A percentile compares a stretch with the other conserved stretches of the same genome.
These are phyloP conservation scores for Orestias chungarensis DNA, from an alignment of 2,797 vertebrate species.

Conservation along the genomic window DNA sequence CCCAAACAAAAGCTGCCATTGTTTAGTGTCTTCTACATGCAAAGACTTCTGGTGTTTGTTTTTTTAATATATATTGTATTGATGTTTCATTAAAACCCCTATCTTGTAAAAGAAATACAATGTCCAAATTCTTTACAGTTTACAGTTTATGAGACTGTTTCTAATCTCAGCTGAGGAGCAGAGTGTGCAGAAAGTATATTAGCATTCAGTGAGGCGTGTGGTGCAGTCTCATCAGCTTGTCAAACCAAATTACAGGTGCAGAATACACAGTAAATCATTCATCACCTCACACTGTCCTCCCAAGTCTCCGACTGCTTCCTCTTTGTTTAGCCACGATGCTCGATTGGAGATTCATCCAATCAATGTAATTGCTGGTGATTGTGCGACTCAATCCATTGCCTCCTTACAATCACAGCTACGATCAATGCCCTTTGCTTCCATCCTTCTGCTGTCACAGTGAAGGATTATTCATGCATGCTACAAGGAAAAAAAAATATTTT, in stretches of 20 bases:
- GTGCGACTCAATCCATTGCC: slow-evolving; percentile 65
- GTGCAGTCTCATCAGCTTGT: slow-evolving; percentile 66
- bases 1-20: slow-evolving; percentile 27
- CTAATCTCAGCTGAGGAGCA: slow-evolving; percentile 12
- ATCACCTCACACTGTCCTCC: slow-evolving; percentile 63
- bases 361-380: slow-evolving; percentile 79
- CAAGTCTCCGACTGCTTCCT: slow-evolving; percentile 64
- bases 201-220: slow-evolving; percentile 46
- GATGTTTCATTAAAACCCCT: slow-evolving; percentile 38
- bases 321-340: slow-evolving; percentile 64
- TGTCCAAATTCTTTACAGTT: slow-evolving; percentile 3
- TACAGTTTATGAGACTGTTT: slow-evolving; percentile 2
- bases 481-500: slow-evolving; percentile 41
- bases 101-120: not conserved
- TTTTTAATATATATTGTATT: slow-evolving; percentile 20
- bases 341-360: slow-evolving; percentile 72
- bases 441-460: slow-evolving; percentile 44
- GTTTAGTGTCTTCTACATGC: not conserved
- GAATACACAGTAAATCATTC: slow-evolving; percentile 63
- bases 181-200: slow-evolving; percentile 28
- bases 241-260: slow-evolving; percentile 73
- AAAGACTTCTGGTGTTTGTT: slow-evolving; percentile 7
- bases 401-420: slow-evolving; percentile 55
- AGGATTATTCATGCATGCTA: slow-evolving; percentile 39
- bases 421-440: slow-evolving; percentile 56